These are phyloP conservation scores for Hypanus sabinus DNA, from an alignment of 2,113 vertebrate genomes.

Conservation along the genomic window DNA sequence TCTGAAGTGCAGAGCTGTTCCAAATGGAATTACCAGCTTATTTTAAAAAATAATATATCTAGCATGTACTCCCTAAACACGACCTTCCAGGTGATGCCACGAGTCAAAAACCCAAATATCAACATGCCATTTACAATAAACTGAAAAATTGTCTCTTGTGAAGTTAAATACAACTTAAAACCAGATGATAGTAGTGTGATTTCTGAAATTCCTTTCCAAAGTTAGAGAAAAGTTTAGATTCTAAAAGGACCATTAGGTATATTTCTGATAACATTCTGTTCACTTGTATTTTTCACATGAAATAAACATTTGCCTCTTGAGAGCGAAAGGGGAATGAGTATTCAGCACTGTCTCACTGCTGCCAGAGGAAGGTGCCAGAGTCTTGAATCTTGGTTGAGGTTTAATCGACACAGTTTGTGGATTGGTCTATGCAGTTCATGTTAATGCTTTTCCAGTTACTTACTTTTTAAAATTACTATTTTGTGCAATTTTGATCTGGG, in stretches of 20 bases:
- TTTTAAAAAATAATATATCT: background rate
- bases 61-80: no score
- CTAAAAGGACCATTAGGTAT: background rate
- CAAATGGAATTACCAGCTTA: background rate
- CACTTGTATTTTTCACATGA: background rate
- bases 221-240: background rate
- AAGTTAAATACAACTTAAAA: no score
- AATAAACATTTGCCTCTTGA: background rate
- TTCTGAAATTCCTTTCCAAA: background rate
- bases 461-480: no score
- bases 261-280: background rate
- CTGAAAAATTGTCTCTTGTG: background rate
- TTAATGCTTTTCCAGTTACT: no score
- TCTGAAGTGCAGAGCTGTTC: background rate
- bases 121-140: background rate
- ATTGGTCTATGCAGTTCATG: no score
- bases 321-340: no score
- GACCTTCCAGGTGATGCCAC: background rate
- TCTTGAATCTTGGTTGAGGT: no score
- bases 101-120: background rate
- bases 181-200: background rate
- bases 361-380: no score
- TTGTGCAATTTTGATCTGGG: no score
- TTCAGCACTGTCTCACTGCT: no score
- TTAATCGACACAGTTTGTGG: no score